Conservation (phyloP, 2,797 vertebrate genomes). For the Melanotaenia parkinsoni region DNA sequence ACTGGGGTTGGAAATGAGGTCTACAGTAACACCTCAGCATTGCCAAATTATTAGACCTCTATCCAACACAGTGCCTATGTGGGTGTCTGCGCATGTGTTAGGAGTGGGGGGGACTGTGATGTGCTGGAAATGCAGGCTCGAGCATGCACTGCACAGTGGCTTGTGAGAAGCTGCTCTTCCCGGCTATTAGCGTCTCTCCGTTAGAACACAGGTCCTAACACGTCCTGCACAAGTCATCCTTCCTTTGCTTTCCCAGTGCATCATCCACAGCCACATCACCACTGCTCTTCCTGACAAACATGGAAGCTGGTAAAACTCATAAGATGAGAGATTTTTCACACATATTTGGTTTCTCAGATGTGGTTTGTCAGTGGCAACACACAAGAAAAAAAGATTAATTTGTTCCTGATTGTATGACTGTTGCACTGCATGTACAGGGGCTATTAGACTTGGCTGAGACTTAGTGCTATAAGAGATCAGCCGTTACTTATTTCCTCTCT, state of each 20-base stretch:
- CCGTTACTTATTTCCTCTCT: slow-evolving; percentile 1
- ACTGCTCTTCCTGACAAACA: slow-evolving; percentile 35
- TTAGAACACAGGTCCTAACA: slow-evolving; percentile 83
- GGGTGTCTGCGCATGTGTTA: slow-evolving; percentile 13
- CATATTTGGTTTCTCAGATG: slow-evolving; percentile 4
- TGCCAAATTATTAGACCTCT: slow-evolving; percentile 72
- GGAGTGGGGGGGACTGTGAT: slow-evolving; percentile 49
- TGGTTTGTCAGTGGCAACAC: not conserved
- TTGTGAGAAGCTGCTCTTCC: slow-evolving; percentile 78
- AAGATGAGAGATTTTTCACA: slow-evolving; percentile 25
- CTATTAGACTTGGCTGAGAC: not conserved
- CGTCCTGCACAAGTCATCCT: slow-evolving; percentile 71
- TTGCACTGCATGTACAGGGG: not conserved
- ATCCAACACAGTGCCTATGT: slow-evolving; percentile 37
- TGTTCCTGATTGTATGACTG: not conserved
- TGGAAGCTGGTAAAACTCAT: slow-evolving; percentile 27
- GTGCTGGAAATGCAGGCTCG: slow-evolving; percentile 62
- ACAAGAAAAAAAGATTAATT: slow-evolving; percentile 2
- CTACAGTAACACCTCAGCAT: slow-evolving; percentile 75
- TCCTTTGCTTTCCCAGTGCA: slow-evolving; percentile 54
- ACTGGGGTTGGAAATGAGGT: slow-evolving; percentile 83
- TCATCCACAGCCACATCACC: slow-evolving; percentile 76
- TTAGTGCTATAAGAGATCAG: slow-evolving; percentile 1
- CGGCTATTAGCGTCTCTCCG: slow-evolving; percentile 79
- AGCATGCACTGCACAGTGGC: slow-evolving; percentile 69